Evolutionary conservation across 35 echinoderm and acorn worm species (phyloP).

Genomic region (Chiridota heheva): DNA sequence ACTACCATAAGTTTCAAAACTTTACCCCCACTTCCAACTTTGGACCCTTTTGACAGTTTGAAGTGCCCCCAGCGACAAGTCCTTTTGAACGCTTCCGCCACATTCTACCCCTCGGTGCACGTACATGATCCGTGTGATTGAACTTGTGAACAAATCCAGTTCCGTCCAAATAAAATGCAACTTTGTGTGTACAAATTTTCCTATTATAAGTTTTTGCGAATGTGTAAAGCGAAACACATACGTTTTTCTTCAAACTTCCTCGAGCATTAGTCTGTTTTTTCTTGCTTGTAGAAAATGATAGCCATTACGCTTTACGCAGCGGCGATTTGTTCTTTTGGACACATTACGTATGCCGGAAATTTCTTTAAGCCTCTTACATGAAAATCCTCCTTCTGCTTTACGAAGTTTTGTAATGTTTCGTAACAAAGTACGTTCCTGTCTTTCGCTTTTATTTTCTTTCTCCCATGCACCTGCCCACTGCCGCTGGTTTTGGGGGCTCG

Average conservation of each 20-base stretch:
- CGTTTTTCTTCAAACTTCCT: conserved; percentile 2
- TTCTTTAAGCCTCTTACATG: background rate
- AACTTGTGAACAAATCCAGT: conserved; percentile 31
- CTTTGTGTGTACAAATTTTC: conserved; percentile 11
- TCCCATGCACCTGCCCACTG: no score
- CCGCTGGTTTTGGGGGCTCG: no score
- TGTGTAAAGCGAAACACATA: conserved; percentile 11
- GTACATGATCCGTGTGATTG: conserved; percentile 24
- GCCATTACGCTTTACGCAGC: conserved; percentile 12
- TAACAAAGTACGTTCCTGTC: conserved; percentile 4
- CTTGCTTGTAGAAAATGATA: conserved; percentile 18
- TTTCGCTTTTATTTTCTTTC: background rate
- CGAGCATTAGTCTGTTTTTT: conserved; percentile 10
- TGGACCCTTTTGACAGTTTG: conserved; percentile 13
- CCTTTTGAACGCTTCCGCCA: conserved; percentile 35
- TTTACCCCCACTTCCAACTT: conserved; percentile 27
- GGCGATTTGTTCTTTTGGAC: background rate
- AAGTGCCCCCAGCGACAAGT: background rate
- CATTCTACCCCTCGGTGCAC: conserved; percentile 16
- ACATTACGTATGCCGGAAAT: background rate
- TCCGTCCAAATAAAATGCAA: conserved; percentile 46
- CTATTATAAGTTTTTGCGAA: background rate
- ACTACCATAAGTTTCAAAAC: conserved; percentile 23
- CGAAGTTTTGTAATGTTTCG: background rate
- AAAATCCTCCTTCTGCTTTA: conserved; percentile 6